These are phyloP conservation scores for Cabera pusaria DNA, from an alignment of 2,888 invertebrate species.

Conservation along the genomic window DNA sequence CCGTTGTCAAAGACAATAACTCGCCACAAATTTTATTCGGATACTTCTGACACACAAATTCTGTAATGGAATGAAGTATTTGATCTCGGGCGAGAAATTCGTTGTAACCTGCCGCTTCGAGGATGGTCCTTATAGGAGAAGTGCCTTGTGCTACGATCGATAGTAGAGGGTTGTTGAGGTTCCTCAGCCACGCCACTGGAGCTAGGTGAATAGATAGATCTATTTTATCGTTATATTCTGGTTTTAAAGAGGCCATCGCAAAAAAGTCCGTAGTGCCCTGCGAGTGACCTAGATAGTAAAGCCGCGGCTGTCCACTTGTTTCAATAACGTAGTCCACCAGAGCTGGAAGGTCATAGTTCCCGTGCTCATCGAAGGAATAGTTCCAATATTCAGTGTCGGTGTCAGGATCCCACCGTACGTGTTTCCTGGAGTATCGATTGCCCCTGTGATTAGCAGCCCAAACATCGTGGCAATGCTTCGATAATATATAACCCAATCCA, in stretches of 20 bases:
- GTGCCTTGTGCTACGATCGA: constrained; percentile 39
- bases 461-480: constrained; percentile 80
- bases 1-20: constrained; percentile 80
- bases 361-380: constrained; percentile 88
- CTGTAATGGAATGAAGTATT: constrained; percentile 61
- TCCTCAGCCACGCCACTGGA: constrained; percentile 77
- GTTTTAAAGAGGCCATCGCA: constrained; percentile 75
- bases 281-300: constrained; percentile 89
- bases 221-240: constrained; percentile 84
- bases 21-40: constrained; percentile 81
- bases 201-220: constrained; percentile 69
- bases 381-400: constrained; percentile 73
- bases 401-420: constrained; percentile 65
- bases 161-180: constrained; percentile 59
- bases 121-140: constrained; percentile 39
- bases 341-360: constrained; percentile 87
- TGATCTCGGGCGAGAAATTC: constrained; percentile 85
- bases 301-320: constrained; percentile 72
- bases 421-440: constrained; percentile 84
- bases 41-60: constrained; percentile 55
- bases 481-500: constrained; percentile 61
- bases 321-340: constrained; percentile 67
- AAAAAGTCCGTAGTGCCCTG: constrained; percentile 85
- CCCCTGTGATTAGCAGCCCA: constrained; percentile 81
- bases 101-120: constrained; percentile 72